Conservation (phyloP, 2,797 vertebrate genomes). For the Thripadectes ignobilis region DNA sequence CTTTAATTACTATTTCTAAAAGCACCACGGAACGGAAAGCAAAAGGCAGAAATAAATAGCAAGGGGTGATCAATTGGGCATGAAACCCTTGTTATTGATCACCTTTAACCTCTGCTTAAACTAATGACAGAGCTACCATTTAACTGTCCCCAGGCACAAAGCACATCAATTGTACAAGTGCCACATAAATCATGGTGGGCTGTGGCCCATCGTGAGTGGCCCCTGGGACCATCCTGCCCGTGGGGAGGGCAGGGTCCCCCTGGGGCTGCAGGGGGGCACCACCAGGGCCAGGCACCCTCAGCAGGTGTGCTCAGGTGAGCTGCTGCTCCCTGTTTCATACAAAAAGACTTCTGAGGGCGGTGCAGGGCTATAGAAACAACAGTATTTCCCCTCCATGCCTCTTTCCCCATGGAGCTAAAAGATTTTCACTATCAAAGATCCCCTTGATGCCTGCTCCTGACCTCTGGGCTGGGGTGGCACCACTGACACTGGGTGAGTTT, state of each 20-base stretch:
- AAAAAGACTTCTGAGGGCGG: background rate
- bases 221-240: slow-evolving; percentile 44
- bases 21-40: slow-evolving; percentile 54
- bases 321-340: accelerated
- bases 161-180: slow-evolving; percentile 83
- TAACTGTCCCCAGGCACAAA: slow-evolving; percentile 85
- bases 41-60: slow-evolving; percentile 80
- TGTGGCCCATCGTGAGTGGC: background rate
- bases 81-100: slow-evolving; percentile 90
- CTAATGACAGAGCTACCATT: slow-evolving; percentile 92
- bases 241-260: slow-evolving; percentile 37
- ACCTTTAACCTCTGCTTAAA: slow-evolving; percentile 93
- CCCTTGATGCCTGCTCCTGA: background rate
- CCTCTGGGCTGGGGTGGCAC: background rate
- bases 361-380: background rate
- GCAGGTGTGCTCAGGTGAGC: background rate
- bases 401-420: background rate
- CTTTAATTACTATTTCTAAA: slow-evolving; percentile 75
- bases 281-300: background rate
- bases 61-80: slow-evolving; percentile 77
- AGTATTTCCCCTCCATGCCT: background rate
- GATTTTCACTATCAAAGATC: background rate
- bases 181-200: slow-evolving; percentile 87
- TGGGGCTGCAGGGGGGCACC: accelerated
- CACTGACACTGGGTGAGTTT: background rate